phyloP scores from a whole-genome alignment of 2,113 vertebrate genomes.

The Leiothrix lutea region DNA sequence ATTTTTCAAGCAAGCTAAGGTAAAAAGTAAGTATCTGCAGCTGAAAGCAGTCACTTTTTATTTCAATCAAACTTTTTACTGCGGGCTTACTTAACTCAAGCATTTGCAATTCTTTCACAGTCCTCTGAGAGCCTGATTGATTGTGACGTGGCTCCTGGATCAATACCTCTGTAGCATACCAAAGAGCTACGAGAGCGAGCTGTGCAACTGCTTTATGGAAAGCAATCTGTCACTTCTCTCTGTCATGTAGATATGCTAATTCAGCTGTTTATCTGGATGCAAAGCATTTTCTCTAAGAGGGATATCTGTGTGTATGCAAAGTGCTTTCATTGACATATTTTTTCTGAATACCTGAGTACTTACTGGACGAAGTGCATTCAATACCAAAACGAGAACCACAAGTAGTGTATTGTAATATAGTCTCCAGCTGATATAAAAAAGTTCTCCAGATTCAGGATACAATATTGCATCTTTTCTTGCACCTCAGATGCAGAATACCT shows the following conservation, averaged over 20 bases:
- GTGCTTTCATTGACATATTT: neutral
- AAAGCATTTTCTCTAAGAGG: neutral
- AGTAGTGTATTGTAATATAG: neutral
- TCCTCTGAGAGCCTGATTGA: constrained; percentile 7
- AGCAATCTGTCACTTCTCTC: neutral
- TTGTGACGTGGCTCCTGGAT: constrained; percentile 4
- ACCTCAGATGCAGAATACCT: neutral
- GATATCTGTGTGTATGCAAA: neutral
- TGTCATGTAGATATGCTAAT: constrained; percentile 7
- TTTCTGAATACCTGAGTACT: neutral
- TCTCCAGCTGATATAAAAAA: neutral
- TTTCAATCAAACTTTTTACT: constrained; percentile 22
- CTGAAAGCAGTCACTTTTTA: neutral
- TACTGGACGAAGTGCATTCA: neutral
- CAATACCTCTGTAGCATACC: neutral
- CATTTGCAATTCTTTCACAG: constrained; percentile 21
- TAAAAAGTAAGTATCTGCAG: neutral
- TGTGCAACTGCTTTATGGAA: neutral
- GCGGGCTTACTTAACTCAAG: constrained; percentile 23
- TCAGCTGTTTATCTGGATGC: neutral
- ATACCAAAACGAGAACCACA: neutral
- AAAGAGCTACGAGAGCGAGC: neutral
- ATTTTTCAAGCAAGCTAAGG: neutral
- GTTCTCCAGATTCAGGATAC: neutral
- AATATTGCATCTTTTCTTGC: neutral